Conservation (phyloP, 2,113 vertebrate species). For the Cygnus buccinator region DNA sequence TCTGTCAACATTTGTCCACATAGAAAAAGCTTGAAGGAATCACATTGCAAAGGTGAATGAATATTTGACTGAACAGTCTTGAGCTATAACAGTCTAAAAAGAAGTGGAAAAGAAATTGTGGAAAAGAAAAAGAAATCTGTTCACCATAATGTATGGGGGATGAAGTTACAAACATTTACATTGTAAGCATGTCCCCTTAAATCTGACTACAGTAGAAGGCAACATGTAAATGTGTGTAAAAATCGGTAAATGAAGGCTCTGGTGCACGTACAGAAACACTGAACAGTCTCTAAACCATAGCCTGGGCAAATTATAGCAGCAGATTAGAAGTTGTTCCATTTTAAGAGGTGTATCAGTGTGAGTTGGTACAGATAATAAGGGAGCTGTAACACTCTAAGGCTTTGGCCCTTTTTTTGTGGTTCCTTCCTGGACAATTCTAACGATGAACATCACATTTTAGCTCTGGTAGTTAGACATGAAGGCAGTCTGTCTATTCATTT, state of each 20-base stretch:
- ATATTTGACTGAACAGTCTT: not conserved
- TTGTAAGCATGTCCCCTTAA: not conserved
- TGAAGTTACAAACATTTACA: not conserved
- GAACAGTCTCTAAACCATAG: not conserved
- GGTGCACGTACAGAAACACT: not conserved
- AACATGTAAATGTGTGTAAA: not conserved
- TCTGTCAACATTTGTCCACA: not conserved
- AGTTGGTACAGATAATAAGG: not conserved
- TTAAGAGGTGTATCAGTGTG: accelerated
- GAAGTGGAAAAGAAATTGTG: not conserved
- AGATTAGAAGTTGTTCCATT: not conserved
- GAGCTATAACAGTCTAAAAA: not conserved
- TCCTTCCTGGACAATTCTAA: not conserved
- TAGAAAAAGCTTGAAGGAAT: not conserved
- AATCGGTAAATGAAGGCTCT: not conserved
- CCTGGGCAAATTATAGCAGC: not conserved
- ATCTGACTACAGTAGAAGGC: not conserved
- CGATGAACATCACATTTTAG: not conserved
- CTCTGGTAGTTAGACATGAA: not conserved
- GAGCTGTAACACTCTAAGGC: not conserved
- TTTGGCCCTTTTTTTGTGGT: not conserved
- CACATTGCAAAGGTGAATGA: not conserved
- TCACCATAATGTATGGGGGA: accelerated
- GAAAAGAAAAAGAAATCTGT: not conserved
- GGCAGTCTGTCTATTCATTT: not conserved